These are phyloP conservation scores for Cylas formicarius DNA, from an alignment of 1,140 invertebrate species.

Conservation along the genomic window DNA sequence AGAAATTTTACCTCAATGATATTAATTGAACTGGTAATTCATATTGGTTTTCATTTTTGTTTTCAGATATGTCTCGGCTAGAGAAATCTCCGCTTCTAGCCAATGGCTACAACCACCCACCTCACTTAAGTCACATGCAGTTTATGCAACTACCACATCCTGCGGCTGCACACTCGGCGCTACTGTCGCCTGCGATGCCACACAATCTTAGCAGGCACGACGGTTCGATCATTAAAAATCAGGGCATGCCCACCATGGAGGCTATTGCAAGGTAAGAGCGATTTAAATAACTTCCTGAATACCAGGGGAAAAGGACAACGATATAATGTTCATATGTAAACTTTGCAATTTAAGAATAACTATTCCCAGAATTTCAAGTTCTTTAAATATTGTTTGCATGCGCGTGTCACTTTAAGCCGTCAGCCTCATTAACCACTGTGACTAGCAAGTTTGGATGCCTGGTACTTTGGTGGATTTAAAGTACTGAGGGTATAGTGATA, in stretches of 20 bases:
- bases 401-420: too few relatives aligned
- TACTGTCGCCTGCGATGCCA: constrained; percentile 82
- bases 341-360: too few relatives aligned
- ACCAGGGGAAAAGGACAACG: too few relatives aligned
- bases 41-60: constrained; percentile 16
- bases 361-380: too few relatives aligned
- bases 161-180: constrained; percentile 60
- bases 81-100: constrained; percentile 86
- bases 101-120: constrained; percentile 90
- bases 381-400: too few relatives aligned
- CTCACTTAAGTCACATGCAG: constrained; percentile 83
- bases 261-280: constrained; percentile 67
- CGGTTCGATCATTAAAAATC: constrained; percentile 62
- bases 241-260: constrained; percentile 74
- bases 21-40: too few relatives aligned
- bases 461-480: too few relatives aligned
- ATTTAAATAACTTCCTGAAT: constrained; percentile 5
- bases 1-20: too few relatives aligned
- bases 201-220: constrained; percentile 67
- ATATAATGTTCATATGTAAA: too few relatives aligned
- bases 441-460: too few relatives aligned
- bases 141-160: constrained; percentile 79
- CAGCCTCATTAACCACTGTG: too few relatives aligned
- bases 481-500: too few relatives aligned
- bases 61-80: constrained; percentile 74